Evolutionary conservation across 2,888 invertebrate species (phyloP), one percentile per base, ranked within the genome.

Genomic region (Chymomyza caudatula): DNA sequence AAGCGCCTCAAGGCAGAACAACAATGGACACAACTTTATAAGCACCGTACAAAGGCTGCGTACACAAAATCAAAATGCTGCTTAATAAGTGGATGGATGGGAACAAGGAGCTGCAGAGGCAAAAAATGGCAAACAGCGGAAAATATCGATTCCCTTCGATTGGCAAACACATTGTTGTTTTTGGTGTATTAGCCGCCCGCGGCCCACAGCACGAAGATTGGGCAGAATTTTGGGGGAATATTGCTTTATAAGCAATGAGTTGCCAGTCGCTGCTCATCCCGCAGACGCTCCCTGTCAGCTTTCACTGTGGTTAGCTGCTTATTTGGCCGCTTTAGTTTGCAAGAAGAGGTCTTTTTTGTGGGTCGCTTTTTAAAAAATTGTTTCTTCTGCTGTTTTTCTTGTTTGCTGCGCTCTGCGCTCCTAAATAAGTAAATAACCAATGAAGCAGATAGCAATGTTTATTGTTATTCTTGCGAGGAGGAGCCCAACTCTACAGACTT

Each of bases 371-470:
- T 37, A 63, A 68, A 78, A 67, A 62, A 49, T 65, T 69, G 62
- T 65, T 69, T 62, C 61, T 63, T 59, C 63, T 62, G 77, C 70
- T 77, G 73, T 77, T 82, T 71, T 82, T 76, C 73, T 75, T 71
- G 73, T 68, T 78, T 71, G 72, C 64, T 73, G 68, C 71, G 51
- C 59, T 37, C 61, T 15, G 15, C 44, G n/a, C 15, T n/a, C 44
- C 42, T 47, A 63, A 72, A 70, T 68, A 71, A 71, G 72, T 77
- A 84, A 84, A 84, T 74, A 82, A 75, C 82, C 85, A 85, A 83
- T 83, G 82, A 76, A 82, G 85, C 82, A 83, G 84, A 84, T 83
- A 85, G 82, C 74, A 79, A 79, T 83, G 82, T 83, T 83, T 83
- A 83, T 83, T 83, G 82, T 83, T 83, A 83, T 82, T 77, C 79